phyloP scores from a whole-genome alignment of 2,888 invertebrate species.

The Mesorhabditis spiculigera region DNA sequence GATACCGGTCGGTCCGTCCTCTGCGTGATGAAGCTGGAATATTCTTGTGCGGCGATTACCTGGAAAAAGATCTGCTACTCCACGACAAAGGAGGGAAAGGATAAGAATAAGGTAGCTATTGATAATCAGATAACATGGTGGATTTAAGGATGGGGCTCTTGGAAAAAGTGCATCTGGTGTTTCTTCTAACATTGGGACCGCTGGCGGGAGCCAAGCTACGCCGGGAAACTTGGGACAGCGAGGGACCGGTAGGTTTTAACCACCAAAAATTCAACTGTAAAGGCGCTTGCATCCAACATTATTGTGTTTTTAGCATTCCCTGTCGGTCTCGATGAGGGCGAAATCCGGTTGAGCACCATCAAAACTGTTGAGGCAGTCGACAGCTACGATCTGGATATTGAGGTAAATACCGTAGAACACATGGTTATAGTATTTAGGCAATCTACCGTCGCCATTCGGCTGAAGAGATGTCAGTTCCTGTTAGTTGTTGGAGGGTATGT shows the following conservation, averaged over 20 bases:
- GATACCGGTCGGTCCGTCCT: conserved; percentile 70
- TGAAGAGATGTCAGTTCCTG: conserved; percentile 63
- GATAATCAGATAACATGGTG: background rate
- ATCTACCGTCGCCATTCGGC: conserved; percentile 56
- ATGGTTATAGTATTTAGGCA: conserved; percentile 23
- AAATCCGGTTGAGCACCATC: conserved; percentile 76
- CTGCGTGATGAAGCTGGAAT: conserved; percentile 76
- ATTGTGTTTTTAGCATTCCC: background rate
- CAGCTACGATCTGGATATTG: conserved; percentile 56
- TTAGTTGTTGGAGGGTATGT: conserved; percentile 49
- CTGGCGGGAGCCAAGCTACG: background rate
- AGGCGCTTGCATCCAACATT: no score
- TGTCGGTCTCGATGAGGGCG: conserved; percentile 67
- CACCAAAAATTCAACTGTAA: no score
- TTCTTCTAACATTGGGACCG: background rate
- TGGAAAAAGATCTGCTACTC: conserved; percentile 68
- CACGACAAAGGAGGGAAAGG: background rate
- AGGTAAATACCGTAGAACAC: conserved; percentile 23
- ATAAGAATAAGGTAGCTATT: conserved; percentile 3
- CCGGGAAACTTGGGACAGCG: background rate
- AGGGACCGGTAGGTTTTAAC: background rate
- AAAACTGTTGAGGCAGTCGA: conserved; percentile 74
- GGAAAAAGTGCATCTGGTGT: conserved; percentile 2
- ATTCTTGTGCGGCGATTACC: conserved; percentile 78
- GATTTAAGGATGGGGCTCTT: background rate